Base-by-base conservation (phyloP, 2,113 vertebrate species). In the Lota lota region DNA sequence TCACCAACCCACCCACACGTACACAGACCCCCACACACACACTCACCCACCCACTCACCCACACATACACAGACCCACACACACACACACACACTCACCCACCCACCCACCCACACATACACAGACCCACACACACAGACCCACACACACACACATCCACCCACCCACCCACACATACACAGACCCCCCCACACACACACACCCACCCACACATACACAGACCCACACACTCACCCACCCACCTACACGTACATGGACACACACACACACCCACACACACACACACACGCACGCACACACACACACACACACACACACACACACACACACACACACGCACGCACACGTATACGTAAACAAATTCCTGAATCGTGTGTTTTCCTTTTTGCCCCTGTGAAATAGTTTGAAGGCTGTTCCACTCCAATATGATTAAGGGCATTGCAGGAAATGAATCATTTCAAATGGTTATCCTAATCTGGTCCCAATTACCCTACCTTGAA, bases 371-470 rank as follows among this genome's bases (percentile, higher is more conserved):
- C 40, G 21, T 24, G n/a, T 53, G 33, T 71, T 67, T 64, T 71
- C 10, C 57, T 69, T 64, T 57, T 47, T 72, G 4, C 58, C 57
- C n/a, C 21, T 6, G 40, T 40, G 16, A 76, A 67, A 19, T 15
- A 33, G 61, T 69, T 64, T 68, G 28, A 68, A 11, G 17, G 24
- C 75, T 63, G 24, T 71, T 64, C 57, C 20, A 33, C 68, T 67
- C 68, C 67, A 64, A 21, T 56, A 36, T 68, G 33, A 77, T 81
- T 63, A 70, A 70, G 78, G 57, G 24, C 24, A 18, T 61, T 64
- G 28, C 75, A 77, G 74, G 69, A 77, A 80, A 83, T 72, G 28
- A 72, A 58, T 66, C 4, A 73, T 81, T 75, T 77, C 1, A 80
- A 71, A 68, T 70, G 19, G 50, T 61, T 36, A 63, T 28, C 36